Base-by-base conservation (phyloP, 2,113 vertebrate genomes). In the Ochotona curzoniae region DNA sequence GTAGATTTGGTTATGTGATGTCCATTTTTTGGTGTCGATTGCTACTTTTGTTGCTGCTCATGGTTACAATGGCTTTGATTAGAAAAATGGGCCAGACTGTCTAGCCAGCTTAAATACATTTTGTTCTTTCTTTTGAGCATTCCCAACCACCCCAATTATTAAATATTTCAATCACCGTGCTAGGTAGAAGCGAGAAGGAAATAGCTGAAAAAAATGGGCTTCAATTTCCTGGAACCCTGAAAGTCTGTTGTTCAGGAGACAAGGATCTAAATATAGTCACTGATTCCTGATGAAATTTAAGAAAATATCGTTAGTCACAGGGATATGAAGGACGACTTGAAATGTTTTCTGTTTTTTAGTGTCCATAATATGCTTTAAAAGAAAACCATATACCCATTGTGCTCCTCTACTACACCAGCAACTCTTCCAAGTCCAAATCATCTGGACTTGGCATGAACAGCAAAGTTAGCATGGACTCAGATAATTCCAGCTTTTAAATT, bases 401-500 rank as follows among this genome's bases (percentile, higher is more conserved):
- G 61, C 47, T 47, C 20, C 26, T 87, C 6, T 76, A 25, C 74
- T 83, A 35, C 25, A 61, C 63, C 84, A 88, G 66, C 87, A 32
- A 67, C n/a, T 57, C 5, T 7, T 69, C 47, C 30, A 35, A 44
- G n/a, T 30, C 32, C 9, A 25, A 85, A 57, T 15, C 26, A 51
- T 70, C 11, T 81, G 5, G 30, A 4, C 20, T 80, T 75, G 67
- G 57, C 66, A 73, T 32, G 12, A 83, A 83, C 23, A 75, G 11
- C 6, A 93, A 85, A 78, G 47, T 67, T 75, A 93, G 79, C 26
- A 79, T 44, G n/a, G 79, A 74, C 35, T 51, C 83, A 76, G 71
- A 28, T 28, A 75, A 80, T 76, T 69, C 83, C 66, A 86, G 47
- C 69, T 89, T 94, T 91, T 82, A 84, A 51, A 74, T 47, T 83